phyloP scores from a whole-genome alignment of 2,797 vertebrate species.

The Potorous gilbertii region DNA sequence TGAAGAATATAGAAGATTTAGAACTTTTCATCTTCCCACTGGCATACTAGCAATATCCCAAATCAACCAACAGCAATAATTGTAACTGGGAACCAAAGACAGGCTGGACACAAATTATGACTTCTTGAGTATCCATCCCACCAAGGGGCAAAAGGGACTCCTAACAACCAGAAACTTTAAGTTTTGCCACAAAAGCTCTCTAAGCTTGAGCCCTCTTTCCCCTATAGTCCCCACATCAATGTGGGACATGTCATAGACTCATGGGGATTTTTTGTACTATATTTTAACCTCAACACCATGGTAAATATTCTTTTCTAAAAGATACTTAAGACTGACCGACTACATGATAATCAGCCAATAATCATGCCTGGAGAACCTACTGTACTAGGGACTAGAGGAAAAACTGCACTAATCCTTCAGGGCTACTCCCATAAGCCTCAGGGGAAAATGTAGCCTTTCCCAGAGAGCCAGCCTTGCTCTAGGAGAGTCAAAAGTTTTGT shows the following conservation, averaged over 20 bases:
- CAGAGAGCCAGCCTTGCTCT: background rate
- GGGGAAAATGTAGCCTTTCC: too few species aligned
- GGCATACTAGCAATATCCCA: background rate
- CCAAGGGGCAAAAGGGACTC: background rate
- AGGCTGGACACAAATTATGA: background rate
- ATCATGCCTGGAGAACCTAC: background rate
- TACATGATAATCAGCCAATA: background rate
- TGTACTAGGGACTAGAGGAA: background rate
- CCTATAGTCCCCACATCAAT: background rate
- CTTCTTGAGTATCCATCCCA: background rate
- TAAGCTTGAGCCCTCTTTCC: background rate
- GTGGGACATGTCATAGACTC: background rate
- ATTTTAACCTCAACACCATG: background rate
- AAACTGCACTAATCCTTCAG: background rate
- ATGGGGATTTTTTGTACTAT: background rate
- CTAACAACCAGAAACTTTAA: background rate
- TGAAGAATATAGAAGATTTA: background rate
- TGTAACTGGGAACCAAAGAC: background rate
- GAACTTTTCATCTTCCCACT: background rate
- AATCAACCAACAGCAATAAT: background rate
- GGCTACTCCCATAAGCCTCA: background rate
- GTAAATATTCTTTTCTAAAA: background rate
- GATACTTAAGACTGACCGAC: background rate
- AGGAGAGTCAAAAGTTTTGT: background rate
- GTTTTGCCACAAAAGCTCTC: background rate